Evolutionary conservation across 2,888 invertebrate species (phyloP).

Genomic region (Cenopis cana): DNA sequence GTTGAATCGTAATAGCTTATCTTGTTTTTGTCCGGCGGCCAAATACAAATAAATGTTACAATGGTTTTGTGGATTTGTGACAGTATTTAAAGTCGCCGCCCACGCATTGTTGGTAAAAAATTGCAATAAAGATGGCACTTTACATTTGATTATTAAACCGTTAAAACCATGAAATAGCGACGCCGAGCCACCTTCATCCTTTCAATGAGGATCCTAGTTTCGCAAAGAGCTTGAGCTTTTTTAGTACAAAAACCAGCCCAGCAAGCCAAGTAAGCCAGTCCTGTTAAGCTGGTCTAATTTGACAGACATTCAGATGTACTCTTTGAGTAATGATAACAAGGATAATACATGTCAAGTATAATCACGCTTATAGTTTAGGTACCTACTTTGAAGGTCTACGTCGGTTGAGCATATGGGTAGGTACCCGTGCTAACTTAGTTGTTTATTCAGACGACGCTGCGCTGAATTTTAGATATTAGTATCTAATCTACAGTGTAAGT

Average conservation of each 20-base stretch:
- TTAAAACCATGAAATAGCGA: slow-evolving; percentile 1
- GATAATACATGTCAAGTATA: too few relatives aligned
- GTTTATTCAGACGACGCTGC: too few relatives aligned
- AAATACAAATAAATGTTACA: slow-evolving; percentile 39
- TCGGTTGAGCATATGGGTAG: background rate
- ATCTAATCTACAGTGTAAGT: too few relatives aligned
- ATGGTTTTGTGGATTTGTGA: slow-evolving; percentile 35
- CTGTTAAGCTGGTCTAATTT: too few relatives aligned
- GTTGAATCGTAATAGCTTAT: slow-evolving; percentile 66
- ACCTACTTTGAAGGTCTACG: background rate
- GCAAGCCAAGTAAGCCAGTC: too few relatives aligned
- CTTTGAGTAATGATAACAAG: too few relatives aligned
- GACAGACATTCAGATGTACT: too few relatives aligned
- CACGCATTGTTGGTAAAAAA: slow-evolving; percentile 24
- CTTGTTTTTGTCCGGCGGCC: slow-evolving; percentile 63
- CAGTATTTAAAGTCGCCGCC: slow-evolving; percentile 29
- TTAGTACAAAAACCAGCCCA: too few relatives aligned
- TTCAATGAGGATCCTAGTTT: background rate
- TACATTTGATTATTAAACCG: slow-evolving; percentile 10
- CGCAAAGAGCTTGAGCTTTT: background rate
- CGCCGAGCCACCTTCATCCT: background rate
- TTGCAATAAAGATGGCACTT: slow-evolving; percentile 39
- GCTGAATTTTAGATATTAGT: background rate
- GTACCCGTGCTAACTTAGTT: too few relatives aligned
- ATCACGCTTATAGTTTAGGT: background rate